Conservation (phyloP, 2,113 vertebrate species). For the Pipa parva region DNA sequence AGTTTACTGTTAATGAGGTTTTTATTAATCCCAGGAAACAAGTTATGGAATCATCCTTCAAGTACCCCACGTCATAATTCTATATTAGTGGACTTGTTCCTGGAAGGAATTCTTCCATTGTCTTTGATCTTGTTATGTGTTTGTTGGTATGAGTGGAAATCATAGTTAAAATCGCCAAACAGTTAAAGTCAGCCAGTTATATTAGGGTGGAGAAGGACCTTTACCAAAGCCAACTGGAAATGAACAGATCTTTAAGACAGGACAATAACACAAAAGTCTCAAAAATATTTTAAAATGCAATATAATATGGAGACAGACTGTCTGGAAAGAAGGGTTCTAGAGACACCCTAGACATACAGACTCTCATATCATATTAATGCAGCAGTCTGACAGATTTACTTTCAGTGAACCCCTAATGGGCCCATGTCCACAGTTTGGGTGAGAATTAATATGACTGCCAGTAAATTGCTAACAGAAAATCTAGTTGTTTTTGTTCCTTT, state of each 20-base stretch:
- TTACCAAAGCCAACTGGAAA: constrained; percentile 16
- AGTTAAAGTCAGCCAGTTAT: constrained; percentile 26
- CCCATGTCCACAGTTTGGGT: too few relatives aligned
- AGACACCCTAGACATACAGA: constrained; percentile 24
- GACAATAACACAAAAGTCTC: constrained; percentile 29
- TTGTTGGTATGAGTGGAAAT: constrained; percentile 25
- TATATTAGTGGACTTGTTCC: constrained; percentile 8
- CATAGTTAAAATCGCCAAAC: constrained; percentile 20
- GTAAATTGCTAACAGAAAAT: too few relatives aligned
- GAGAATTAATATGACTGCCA: too few relatives aligned
- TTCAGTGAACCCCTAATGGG: constrained; percentile 25
- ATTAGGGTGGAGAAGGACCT: constrained; percentile 26
- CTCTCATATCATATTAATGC: constrained; percentile 30
- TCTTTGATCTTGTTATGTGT: not conserved
- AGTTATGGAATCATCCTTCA: not conserved
- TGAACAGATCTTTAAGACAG: constrained; percentile 9
- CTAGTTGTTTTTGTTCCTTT: too few relatives aligned
- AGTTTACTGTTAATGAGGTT: not conserved
- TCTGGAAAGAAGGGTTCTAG: constrained; percentile 23
- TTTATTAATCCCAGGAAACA: too few relatives aligned
- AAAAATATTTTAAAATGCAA: constrained; percentile 31
- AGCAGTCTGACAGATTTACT: constrained; percentile 16
- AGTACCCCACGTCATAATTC: not conserved
- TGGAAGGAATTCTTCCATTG: not conserved
- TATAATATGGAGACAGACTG: constrained; percentile 30